Conservation (phyloP, 2,797 vertebrate species). For the Chloroceryle amazona region DNA sequence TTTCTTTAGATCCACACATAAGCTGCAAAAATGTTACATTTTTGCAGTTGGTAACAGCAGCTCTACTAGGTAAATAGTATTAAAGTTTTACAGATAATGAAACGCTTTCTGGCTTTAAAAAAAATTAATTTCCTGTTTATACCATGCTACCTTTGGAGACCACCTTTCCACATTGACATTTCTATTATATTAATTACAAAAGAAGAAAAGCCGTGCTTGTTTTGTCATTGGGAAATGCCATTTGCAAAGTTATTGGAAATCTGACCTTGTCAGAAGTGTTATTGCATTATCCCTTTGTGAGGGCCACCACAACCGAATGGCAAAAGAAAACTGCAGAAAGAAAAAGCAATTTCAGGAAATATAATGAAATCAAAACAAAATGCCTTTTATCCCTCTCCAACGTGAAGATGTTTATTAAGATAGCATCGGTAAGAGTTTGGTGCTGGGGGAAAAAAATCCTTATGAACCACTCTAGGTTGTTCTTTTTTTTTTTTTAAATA, state of each 20-base stretch:
- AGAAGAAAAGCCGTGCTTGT: not conserved
- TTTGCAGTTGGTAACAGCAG: not conserved
- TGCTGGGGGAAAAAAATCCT: not conserved
- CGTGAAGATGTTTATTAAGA: slow-evolving; percentile 75
- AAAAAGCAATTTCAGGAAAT: slow-evolving; percentile 80
- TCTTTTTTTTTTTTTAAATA: not conserved
- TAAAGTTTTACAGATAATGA: not conserved
- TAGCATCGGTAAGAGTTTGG: not conserved
- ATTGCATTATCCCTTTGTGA: slow-evolving; percentile 53
- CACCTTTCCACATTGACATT: slow-evolving; percentile 56
- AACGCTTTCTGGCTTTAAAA: slow-evolving; percentile 7
- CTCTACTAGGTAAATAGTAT: not conserved
- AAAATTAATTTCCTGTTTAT: slow-evolving; percentile 23
- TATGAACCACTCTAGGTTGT: not conserved
- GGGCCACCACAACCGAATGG: slow-evolving; percentile 18
- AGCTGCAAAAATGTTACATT: not conserved
- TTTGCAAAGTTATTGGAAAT: slow-evolving; percentile 65
- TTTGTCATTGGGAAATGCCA: slow-evolving; percentile 60
- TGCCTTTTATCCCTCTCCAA: slow-evolving; percentile 51
- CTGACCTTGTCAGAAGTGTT: slow-evolving; percentile 68
- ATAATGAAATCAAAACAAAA: slow-evolving; percentile 77
- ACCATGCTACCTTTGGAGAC: not conserved
- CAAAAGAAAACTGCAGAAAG: slow-evolving; percentile 31
- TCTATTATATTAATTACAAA: slow-evolving; percentile 49
- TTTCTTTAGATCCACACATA: not conserved